Conservation (phyloP, 2,888 invertebrate genomes). For the Neria commutata region DNA sequence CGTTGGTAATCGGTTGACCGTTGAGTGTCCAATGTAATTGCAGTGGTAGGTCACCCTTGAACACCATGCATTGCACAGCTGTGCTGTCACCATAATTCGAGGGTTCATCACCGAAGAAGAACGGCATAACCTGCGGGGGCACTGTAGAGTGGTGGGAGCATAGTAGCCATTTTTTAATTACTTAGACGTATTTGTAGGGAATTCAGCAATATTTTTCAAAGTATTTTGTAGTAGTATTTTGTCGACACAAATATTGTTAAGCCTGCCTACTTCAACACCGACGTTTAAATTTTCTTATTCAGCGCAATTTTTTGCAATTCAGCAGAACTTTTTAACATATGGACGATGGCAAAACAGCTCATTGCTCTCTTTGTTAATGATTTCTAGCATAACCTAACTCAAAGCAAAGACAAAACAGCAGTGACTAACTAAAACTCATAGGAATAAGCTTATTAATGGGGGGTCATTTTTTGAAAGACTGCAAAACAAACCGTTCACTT, state of each 20-base stretch:
- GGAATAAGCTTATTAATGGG: conserved; percentile 30
- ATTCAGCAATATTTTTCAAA: neutral
- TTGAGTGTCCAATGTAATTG: conserved; percentile 79
- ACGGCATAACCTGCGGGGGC: conserved; percentile 78
- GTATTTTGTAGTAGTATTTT: neutral
- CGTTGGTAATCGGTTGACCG: conserved; percentile 66
- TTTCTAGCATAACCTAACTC: too few species aligned
- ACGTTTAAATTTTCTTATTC: neutral
- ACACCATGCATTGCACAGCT: conserved; percentile 76
- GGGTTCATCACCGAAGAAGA: conserved; percentile 77
- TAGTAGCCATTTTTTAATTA: neutral
- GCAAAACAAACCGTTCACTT: conserved; percentile 66
- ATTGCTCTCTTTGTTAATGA: too few species aligned
- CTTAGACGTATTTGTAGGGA: neutral
- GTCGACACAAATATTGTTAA: neutral
- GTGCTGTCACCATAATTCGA: conserved; percentile 79
- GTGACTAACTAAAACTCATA: conserved; percentile 8
- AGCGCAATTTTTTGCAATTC: neutral
- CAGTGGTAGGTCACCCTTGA: conserved; percentile 80
- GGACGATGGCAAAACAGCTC: conserved; percentile 33
- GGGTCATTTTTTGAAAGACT: conserved; percentile 1
- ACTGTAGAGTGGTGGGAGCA: conserved; percentile 62
- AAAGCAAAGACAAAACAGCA: conserved; percentile 27
- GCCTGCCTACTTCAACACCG: too few species aligned
- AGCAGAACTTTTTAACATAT: conserved; percentile 10